Conservation (phyloP, 30 jellyfish, hydroid and myxozoan species). For the Chironex yamaguchii region DNA sequence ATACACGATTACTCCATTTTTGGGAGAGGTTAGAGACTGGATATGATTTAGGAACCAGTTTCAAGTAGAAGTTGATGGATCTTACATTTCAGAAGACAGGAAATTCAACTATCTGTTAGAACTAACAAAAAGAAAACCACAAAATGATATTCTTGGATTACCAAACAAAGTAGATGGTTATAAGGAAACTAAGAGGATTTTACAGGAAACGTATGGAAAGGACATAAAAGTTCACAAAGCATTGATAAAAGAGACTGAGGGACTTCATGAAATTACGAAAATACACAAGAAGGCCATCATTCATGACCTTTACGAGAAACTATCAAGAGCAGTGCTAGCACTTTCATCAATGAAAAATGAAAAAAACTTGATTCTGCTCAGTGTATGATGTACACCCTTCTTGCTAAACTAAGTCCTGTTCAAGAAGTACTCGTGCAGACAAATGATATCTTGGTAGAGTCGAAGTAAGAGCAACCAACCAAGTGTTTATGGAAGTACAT, state of each 20-base stretch:
- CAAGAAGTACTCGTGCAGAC: conserved; percentile 7
- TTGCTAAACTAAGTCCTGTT: conserved; percentile 36
- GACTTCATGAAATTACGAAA: background rate
- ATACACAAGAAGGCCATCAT: background rate
- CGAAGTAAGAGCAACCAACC: background rate
- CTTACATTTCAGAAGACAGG: conserved; percentile 57
- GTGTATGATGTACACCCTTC: background rate
- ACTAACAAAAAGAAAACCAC: conserved; percentile 59
- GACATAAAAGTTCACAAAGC: conserved; percentile 13
- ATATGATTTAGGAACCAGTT: conserved; percentile 68
- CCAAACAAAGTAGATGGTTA: background rate
- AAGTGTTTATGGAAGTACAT: background rate
- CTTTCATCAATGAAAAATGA: too few relatives aligned
- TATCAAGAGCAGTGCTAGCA: too few relatives aligned
- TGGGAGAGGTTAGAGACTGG: conserved; percentile 69
- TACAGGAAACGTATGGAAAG: conserved; percentile 3
- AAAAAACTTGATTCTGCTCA: conserved; percentile 21
- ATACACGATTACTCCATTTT: conserved; percentile 51
- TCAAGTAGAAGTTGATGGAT: conserved; percentile 62
- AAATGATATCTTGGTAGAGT: background rate
- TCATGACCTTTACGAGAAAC: conserved; percentile 3
- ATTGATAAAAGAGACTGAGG: background rate
- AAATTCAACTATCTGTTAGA: conserved; percentile 60
- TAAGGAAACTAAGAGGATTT: background rate
- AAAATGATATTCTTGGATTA: conserved; percentile 71